These are phyloP conservation scores for Diarsia mendica DNA, from an alignment of 2,888 invertebrate species.

Conservation along the genomic window DNA sequence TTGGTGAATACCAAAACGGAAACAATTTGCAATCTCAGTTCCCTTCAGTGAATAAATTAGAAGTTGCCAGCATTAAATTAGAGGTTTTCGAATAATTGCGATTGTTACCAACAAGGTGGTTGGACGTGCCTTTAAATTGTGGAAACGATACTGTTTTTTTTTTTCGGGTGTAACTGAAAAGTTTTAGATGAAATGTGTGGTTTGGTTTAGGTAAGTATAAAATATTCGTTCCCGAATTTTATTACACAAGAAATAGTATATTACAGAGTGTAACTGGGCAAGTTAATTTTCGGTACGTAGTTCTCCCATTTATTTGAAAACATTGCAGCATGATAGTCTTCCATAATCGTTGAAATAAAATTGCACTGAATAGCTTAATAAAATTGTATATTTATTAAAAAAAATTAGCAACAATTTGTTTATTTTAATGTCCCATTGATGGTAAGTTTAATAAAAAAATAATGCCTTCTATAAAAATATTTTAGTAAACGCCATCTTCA, in stretches of 20 bases:
- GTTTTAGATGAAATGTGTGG: conserved; percentile 49
- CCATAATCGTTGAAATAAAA: not conserved
- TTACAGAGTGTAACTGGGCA: not conserved
- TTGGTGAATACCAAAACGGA: conserved; percentile 78
- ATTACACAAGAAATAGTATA: not conserved
- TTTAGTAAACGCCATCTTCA: conserved; percentile 18
- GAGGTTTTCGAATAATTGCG: conserved; percentile 80
- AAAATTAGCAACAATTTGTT: not conserved
- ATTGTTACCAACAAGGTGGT: conserved; percentile 73
- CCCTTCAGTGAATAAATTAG: conserved; percentile 81
- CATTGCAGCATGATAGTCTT: not conserved
- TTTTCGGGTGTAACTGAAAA: conserved; percentile 38
- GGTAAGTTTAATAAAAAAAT: not conserved
- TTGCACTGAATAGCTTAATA: not conserved
- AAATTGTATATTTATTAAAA: not conserved
- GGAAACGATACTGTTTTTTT: conserved; percentile 36
- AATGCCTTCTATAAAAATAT: not conserved
- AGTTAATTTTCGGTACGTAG: not conserved
- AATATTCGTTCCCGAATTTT: conserved; percentile 2
- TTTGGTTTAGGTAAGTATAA: conserved; percentile 8
- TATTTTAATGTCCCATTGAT: not conserved
- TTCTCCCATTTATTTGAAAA: not conserved
- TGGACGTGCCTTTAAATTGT: conserved; percentile 46
- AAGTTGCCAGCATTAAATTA: conserved; percentile 80
- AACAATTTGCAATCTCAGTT: conserved; percentile 83